A percentile compares a stretch with the other conserved stretches of the same genome.
phyloP scores from a whole-genome alignment of 2,888 invertebrate species.

The Leucophenga maculata region DNA sequence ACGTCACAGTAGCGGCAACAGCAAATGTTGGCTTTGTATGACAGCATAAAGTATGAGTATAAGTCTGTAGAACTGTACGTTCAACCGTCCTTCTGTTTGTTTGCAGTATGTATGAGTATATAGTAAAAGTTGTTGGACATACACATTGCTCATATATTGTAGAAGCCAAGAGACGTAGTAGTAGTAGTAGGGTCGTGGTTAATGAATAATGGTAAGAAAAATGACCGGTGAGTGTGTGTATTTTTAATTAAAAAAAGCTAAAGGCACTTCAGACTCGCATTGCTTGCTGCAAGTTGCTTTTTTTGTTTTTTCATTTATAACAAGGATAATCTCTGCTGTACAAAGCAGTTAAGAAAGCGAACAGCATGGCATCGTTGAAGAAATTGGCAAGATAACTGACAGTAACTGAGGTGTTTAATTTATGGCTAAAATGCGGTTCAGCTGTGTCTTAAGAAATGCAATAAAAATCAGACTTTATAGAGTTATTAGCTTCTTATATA shows the following conservation, averaged over 20 bases:
- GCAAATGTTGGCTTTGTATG: constrained; percentile 37
- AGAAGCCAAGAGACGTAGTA: neutral
- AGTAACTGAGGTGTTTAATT: no score
- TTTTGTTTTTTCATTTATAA: no score
- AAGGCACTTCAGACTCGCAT: constrained; percentile 47
- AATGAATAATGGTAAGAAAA: constrained; percentile 13
- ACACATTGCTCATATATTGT: neutral
- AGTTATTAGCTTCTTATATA: no score
- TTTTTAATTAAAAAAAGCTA: constrained; percentile 59
- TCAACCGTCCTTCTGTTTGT: constrained; percentile 2
- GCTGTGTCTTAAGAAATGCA: no score
- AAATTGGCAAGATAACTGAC: no score
- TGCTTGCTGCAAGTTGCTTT: constrained; percentile 22
- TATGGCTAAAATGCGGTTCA: no score
- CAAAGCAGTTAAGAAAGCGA: no score
- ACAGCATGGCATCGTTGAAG: no score
- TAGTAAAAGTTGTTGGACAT: constrained; percentile 10
- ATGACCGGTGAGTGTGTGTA: constrained; percentile 36
- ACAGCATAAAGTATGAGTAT: constrained; percentile 4
- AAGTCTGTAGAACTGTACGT: constrained; percentile 19
- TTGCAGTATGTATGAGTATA: no score
- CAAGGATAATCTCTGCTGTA: no score
- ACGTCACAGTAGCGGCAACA: constrained; percentile 6
- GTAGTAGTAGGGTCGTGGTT: neutral
- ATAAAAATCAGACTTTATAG: no score